Evolutionary conservation across 2,888 invertebrate genomes (phyloP).

Genomic region (Limnephilus lunatus): DNA sequence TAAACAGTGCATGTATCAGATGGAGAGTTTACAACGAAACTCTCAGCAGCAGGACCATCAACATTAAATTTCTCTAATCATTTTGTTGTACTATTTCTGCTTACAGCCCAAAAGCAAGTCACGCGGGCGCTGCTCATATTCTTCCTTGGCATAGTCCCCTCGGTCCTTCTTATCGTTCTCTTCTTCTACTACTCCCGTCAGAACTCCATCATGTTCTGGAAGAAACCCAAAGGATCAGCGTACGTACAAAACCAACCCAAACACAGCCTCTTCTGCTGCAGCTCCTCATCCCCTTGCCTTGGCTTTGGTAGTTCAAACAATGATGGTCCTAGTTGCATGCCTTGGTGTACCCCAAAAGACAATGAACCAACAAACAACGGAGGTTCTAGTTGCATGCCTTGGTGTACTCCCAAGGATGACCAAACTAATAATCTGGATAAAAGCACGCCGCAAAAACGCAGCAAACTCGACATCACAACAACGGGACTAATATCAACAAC

Average conservation of each 20-base stretch:
- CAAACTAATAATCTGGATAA: not conserved
- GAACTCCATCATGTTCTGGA: conserved; percentile 78
- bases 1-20: not conserved
- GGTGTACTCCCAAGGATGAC: not conserved
- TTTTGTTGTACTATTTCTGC: conserved; percentile 35
- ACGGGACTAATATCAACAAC: conserved; percentile 82
- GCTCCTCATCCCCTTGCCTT: not conserved
- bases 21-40: not conserved
- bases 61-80: not conserved
- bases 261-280: conserved; percentile 11
- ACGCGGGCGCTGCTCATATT: conserved; percentile 91
- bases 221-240: conserved; percentile 73
- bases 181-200: conserved; percentile 86
- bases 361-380: not conserved
- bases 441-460: not conserved
- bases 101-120: conserved; percentile 85
- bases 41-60: not conserved
- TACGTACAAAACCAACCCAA: conserved; percentile 71
- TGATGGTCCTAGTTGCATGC: conserved; percentile 48
- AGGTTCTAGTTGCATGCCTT: conserved; percentile 49
- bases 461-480: conserved; percentile 77
- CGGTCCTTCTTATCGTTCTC: conserved; percentile 82
- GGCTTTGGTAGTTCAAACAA: not conserved
- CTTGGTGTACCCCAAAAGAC: not conserved
- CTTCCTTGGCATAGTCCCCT: conserved; percentile 91